phyloP scores from a whole-genome alignment of 1,140 invertebrate genomes.

The Dufourea novaeangliae region DNA sequence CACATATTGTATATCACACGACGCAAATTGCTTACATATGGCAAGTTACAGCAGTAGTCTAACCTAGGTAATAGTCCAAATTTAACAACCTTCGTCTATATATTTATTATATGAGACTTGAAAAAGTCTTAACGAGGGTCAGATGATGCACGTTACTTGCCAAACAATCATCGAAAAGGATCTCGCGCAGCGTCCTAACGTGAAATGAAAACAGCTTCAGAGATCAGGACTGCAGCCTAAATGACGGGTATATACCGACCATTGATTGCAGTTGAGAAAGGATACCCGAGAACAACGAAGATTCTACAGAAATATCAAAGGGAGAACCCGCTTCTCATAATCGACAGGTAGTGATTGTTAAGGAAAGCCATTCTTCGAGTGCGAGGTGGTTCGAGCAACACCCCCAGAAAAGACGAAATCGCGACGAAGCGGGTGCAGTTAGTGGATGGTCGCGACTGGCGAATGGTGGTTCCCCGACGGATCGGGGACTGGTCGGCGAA shows the following conservation, averaged over 20 bases:
- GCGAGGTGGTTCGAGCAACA: neutral
- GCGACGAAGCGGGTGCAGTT: conserved; percentile 20
- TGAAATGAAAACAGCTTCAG: neutral
- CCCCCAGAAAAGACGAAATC: conserved; percentile 4
- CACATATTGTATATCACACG: no score
- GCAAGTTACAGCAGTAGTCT: no score
- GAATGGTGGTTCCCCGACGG: conserved; percentile 52
- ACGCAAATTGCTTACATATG: no score
- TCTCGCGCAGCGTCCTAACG: no score
- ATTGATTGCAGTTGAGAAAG: neutral
- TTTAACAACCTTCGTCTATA: no score
- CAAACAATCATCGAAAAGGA: no score
- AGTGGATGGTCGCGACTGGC: conserved; percentile 28
- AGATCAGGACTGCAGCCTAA: neutral
- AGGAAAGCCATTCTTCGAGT: neutral
- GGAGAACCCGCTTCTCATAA: no score
- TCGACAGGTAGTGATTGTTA: neutral
- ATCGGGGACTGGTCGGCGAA: conserved; percentile 45
- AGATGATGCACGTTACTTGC: no score
- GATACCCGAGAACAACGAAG: neutral
- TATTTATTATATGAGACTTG: no score
- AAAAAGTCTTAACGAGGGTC: no score
- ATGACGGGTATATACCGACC: neutral
- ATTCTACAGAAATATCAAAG: no score
- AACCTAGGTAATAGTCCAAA: no score